These are phyloP conservation scores for Pinctada fucata DNA, from an alignment of 2,888 invertebrate species.

Conservation along the genomic window DNA sequence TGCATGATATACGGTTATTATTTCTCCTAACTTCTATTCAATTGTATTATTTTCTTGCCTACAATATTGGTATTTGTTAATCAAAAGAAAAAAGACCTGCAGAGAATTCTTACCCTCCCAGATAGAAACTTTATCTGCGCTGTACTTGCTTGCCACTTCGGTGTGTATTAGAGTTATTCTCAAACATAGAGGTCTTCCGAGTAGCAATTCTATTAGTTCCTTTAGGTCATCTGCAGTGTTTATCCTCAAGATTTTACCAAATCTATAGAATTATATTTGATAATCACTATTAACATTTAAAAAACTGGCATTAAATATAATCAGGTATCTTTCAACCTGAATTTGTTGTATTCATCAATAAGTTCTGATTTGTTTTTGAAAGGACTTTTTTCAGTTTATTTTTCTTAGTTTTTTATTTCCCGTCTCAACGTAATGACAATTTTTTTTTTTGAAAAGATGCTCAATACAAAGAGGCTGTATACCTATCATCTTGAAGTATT, in stretches of 20 bases:
- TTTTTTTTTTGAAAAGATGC: no score
- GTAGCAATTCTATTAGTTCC: slow-evolving; percentile 31
- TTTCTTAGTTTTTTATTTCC: background rate
- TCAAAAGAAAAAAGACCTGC: no score
- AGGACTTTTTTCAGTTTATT: background rate
- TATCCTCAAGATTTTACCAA: slow-evolving; percentile 36
- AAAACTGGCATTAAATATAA: no score
- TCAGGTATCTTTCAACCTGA: no score
- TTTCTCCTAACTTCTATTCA: no score
- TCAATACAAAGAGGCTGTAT: no score
- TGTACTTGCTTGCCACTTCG: slow-evolving; percentile 54
- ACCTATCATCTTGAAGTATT: slow-evolving; percentile 3
- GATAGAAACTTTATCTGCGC: slow-evolving; percentile 54
- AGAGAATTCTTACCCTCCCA: slow-evolving; percentile 46
- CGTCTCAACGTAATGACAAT: no score
- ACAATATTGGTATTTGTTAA: no score
- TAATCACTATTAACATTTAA: no score
- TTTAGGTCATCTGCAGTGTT: slow-evolving; percentile 33
- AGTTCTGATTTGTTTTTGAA: background rate
- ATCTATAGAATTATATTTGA: slow-evolving; percentile 12
- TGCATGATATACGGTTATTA: no score
- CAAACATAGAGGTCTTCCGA: slow-evolving; percentile 38
- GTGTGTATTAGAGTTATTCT: slow-evolving; percentile 55
- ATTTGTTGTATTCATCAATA: background rate
- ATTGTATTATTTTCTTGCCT: no score